Evolutionary conservation across 2,888 invertebrate genomes (phyloP), one percentile per base, ranked within the genome.

Genomic region (Gryllus longicercus): DNA sequence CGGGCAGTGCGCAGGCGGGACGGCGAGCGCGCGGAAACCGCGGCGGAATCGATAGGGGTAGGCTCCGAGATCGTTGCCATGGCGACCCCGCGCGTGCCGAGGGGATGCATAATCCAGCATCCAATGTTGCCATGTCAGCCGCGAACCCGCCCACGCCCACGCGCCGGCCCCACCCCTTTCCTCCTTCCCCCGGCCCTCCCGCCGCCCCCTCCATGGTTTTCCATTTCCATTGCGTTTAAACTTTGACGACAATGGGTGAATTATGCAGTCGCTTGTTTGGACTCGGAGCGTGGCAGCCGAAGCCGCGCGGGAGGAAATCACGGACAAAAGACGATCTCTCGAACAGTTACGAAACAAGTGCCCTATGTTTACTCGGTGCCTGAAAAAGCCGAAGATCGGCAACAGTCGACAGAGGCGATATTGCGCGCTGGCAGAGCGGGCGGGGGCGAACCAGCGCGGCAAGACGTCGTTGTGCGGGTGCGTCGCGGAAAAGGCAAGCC

Each of bases 41-140:
- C 63, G 63, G 63, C 63, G 63, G 63, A 63, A 63, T 63, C 63
- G 63, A 63, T 63, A 63, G 63, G 63, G 63, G 63, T 63, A 63
- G 63, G 63, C 63, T n/a, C 63, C 16, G 63, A 63, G 63, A 63
- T 63, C 63, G 63, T 63, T 63, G 63, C 63, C 63, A 63, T 63
- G 63, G 63, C 63, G 63, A 63, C 63, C 63, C 63, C n/a, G 16
- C 63, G 63, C 63, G 63, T 63, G 63, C 63, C n/a, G 63, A n/a
- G 63, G 63, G 63, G 63, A 63, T 63, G 63, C 63, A 63, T 63
- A 63, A 63, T 63, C 63, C 63, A 63, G 63, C 63, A 63, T 63
- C 63, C 63, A n/a, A 63, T 63, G 63, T 63, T 63, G 63, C 63
- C 63, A 63, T n/a, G 63, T 63, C 63, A 18, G 63, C 63, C 63